Conservation (phyloP, 2,113 vertebrate genomes). For the Coptodon bakossiorum region DNA sequence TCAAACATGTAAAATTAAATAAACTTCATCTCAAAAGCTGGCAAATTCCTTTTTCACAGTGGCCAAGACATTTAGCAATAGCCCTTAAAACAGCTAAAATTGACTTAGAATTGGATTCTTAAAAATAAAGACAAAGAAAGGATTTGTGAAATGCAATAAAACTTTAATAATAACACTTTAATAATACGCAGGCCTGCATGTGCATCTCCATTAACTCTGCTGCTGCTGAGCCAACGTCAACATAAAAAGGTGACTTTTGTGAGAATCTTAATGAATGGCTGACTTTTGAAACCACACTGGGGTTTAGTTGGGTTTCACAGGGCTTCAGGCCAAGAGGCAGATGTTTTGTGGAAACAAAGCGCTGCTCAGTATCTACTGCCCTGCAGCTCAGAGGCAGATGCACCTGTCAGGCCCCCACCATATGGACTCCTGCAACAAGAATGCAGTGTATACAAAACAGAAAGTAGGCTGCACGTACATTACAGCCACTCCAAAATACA, state of each 20-base stretch:
- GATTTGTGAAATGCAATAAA: neutral
- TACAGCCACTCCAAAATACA: neutral
- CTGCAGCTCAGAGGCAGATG: constrained; percentile 50
- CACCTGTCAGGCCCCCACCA: constrained; percentile 67
- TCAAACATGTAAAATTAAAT: neutral
- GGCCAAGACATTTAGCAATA: neutral
- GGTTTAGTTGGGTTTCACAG: neutral
- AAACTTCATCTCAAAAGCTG: neutral
- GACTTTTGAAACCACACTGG: neutral
- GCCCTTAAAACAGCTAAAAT: neutral
- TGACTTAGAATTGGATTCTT: neutral
- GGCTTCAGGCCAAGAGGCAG: constrained; percentile 38
- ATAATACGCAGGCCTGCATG: neutral
- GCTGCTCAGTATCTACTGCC: constrained; percentile 34
- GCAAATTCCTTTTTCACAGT: neutral
- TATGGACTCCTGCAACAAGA: constrained; percentile 46
- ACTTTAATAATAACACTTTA: neutral
- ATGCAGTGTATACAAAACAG: constrained; percentile 32
- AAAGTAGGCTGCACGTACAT: neutral
- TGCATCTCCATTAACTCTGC: neutral
- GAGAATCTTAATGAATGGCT: neutral
- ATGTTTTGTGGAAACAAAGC: constrained; percentile 65
- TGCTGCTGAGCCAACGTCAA: neutral
- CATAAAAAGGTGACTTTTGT: neutral
- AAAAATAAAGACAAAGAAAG: neutral